These are phyloP conservation scores for Anguilla anguilla DNA, from an alignment of 2,797 vertebrate species.

Conservation along the genomic window DNA sequence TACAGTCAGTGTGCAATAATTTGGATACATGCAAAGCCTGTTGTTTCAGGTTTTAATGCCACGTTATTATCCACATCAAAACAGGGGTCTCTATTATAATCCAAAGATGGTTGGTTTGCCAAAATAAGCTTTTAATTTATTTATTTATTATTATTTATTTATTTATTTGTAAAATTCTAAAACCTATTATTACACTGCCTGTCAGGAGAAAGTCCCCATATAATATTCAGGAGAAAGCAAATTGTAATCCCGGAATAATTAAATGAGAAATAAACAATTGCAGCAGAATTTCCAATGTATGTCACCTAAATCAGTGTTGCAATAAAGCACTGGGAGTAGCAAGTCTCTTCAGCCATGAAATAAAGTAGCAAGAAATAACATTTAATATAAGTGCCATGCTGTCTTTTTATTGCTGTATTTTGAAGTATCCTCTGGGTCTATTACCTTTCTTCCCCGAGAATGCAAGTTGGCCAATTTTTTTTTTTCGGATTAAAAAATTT, in stretches of 20 bases:
- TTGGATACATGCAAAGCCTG: slow-evolving; percentile 6
- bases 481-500: background rate
- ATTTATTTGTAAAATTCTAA: background rate
- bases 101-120: background rate
- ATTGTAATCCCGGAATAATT: background rate
- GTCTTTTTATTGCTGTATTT: slow-evolving; percentile 14
- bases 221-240: background rate
- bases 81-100: background rate
- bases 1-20: background rate
- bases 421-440: slow-evolving; percentile 16
- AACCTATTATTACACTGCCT: background rate
- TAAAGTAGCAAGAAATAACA: background rate
- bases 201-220: background rate
- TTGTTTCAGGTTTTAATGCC: slow-evolving; percentile 37
- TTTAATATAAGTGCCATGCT: background rate
- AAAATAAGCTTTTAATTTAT: background rate
- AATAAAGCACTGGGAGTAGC: background rate
- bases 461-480: background rate
- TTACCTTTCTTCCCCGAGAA: background rate
- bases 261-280: slow-evolving; percentile 5
- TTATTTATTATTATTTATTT: background rate
- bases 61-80: slow-evolving; percentile 15
- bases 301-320: background rate
- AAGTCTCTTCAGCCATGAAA: slow-evolving; percentile 12
- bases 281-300: slow-evolving; percentile 4